These are phyloP conservation scores for Plusia festucae DNA, from an alignment of 2,888 invertebrate genomes.

Conservation along the genomic window DNA sequence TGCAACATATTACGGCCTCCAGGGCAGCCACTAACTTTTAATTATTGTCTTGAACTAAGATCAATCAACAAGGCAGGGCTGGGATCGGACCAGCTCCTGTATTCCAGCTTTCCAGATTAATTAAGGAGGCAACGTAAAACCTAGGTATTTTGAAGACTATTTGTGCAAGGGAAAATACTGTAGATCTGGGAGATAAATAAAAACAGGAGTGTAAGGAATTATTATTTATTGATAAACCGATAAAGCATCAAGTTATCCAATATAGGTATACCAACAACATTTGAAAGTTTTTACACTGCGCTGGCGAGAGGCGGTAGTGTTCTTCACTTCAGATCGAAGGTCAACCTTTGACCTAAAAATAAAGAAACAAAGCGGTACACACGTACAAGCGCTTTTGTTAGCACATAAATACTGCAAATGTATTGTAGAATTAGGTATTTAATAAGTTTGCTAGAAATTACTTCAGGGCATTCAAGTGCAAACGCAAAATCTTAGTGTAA, in stretches of 20 bases:
- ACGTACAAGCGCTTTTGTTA: slow-evolving; percentile 24
- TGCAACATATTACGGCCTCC: no score
- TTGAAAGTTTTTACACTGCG: slow-evolving; percentile 22
- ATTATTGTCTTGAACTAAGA: no score
- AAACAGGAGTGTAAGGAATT: not conserved
- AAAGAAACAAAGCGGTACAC: slow-evolving; percentile 30
- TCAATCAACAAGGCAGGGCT: no score
- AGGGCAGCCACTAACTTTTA: no score
- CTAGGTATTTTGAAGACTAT: no score
- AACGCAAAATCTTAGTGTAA: no score
- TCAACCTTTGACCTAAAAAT: slow-evolving; percentile 37
- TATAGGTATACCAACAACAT: not conserved
- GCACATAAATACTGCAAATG: slow-evolving; percentile 14
- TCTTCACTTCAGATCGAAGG: slow-evolving; percentile 37
- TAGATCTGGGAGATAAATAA: not conserved
- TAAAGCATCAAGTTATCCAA: not conserved
- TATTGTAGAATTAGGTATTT: no score
- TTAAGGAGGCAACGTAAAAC: no score
- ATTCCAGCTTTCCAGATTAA: no score
- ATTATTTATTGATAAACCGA: not conserved
- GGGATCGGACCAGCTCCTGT: no score
- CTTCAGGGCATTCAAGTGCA: no score
- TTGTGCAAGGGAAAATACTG: not conserved
- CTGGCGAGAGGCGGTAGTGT: slow-evolving; percentile 19
- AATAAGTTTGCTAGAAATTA: no score